phyloP scores from a whole-genome alignment of 1,140 invertebrate species.

The Bursaphelenchus mucronatus region DNA sequence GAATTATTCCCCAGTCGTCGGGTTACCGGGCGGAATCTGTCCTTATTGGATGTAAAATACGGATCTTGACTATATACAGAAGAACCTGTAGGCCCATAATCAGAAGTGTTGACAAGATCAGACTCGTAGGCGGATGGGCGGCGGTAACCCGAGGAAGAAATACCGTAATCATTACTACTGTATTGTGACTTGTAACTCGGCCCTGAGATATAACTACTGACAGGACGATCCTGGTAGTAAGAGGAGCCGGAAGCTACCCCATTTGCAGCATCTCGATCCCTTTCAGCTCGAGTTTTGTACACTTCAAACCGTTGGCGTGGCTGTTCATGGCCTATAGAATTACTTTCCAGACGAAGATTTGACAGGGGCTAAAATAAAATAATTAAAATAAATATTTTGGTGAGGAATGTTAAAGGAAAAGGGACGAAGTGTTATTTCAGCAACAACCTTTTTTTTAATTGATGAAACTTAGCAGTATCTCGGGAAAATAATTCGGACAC shows the following conservation, averaged over 20 bases:
- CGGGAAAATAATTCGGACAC: conserved; percentile 1
- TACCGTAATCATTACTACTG: conserved; percentile 22
- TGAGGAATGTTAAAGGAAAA: background rate
- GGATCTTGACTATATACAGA: too few relatives aligned
- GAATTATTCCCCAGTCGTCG: conserved; percentile 39
- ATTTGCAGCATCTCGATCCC: conserved; percentile 48
- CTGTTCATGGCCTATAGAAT: conserved; percentile 41
- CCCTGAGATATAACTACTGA: conserved; percentile 25
- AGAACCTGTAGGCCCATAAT: too few relatives aligned
- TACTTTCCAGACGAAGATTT: conserved; percentile 4
- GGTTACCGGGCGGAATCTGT: conserved; percentile 10
- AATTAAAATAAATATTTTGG: background rate
- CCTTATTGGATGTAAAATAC: too few relatives aligned
- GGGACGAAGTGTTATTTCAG: background rate
- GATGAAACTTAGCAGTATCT: background rate
- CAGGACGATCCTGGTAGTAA: conserved; percentile 29
- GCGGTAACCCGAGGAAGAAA: conserved; percentile 21
- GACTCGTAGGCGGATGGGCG: conserved; percentile 18
- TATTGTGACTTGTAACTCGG: conserved; percentile 33
- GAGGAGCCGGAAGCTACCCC: conserved; percentile 4
- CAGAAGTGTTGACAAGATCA: background rate
- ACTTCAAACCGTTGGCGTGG: conserved; percentile 53
- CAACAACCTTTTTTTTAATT: conserved; percentile 1
- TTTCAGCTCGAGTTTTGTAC: conserved; percentile 56
- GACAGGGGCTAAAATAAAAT: background rate